A percentile compares a stretch with the other conserved stretches of the same genome.
Evolutionary conservation across 2,888 invertebrate genomes (phyloP).

Genomic region (Calameuta filiformis): DNA sequence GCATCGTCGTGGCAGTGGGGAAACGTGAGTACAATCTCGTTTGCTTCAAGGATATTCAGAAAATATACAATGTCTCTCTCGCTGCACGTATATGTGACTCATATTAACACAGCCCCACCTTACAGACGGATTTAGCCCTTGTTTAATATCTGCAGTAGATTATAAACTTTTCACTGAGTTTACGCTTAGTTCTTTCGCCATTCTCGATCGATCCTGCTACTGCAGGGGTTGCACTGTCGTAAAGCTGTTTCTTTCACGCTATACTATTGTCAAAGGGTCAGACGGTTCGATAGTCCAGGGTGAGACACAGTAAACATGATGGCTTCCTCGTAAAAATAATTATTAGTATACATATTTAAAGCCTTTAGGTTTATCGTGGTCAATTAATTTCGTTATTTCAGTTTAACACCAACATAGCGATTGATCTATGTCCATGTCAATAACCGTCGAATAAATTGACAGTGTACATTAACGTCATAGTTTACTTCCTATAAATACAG

Average conservation of each 20-base stretch:
- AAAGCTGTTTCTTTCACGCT: not conserved
- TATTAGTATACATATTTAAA: not conserved
- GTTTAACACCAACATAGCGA: not conserved
- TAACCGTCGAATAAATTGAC: not conserved
- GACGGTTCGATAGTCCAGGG: not conserved
- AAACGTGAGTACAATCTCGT: not conserved
- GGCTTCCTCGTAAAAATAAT: not conserved
- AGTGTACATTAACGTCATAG: not conserved
- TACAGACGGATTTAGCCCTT: not conserved
- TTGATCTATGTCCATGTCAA: too few species aligned
- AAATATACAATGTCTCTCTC: not conserved
- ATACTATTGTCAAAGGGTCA: not conserved
- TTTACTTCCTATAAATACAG: not conserved
- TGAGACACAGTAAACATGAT: not conserved
- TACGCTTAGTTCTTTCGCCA: not conserved
- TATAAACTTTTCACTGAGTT: not conserved
- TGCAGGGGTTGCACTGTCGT: not conserved
- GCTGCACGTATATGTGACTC: not conserved
- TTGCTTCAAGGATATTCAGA: not conserved
- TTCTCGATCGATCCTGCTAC: not conserved
- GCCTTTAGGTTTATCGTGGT: not conserved
- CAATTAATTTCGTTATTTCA: not conserved
- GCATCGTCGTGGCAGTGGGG: not conserved
- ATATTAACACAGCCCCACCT: not conserved
- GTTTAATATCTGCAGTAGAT: not conserved